phyloP scores from a whole-genome alignment of 2,888 invertebrate genomes.

The Acanthosepion esculentum region DNA sequence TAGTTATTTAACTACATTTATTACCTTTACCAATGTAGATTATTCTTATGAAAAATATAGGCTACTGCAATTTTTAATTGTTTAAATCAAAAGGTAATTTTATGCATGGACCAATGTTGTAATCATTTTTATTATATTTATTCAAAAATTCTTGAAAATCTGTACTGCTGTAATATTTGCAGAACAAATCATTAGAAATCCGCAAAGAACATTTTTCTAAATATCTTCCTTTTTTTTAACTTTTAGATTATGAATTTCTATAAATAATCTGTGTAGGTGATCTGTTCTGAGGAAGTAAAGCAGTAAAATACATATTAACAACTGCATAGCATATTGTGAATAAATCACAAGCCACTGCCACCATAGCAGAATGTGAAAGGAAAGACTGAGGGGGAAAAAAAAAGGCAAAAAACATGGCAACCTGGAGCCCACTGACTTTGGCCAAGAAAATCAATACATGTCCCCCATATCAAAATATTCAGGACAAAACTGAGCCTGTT shows the following conservation, averaged over 20 bases:
- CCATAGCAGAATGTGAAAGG: slow-evolving; percentile 11
- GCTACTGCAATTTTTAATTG: not conserved
- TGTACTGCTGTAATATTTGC: slow-evolving; percentile 4
- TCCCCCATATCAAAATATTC: slow-evolving; percentile 33
- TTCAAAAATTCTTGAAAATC: slow-evolving; percentile 1
- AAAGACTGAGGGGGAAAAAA: not conserved
- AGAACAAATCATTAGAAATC: slow-evolving; percentile 11
- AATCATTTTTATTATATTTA: not conserved
- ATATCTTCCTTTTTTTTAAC: not conserved
- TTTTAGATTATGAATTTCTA: not conserved
- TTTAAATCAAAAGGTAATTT: slow-evolving; percentile 16
- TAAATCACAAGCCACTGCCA: slow-evolving; percentile 33
- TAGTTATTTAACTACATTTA: not conserved
- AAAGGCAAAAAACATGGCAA: slow-evolving; percentile 33
- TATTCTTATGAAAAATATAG: not conserved
- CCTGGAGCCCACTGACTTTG: slow-evolving; percentile 33
- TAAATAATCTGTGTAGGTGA: not conserved
- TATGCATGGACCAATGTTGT: not conserved
- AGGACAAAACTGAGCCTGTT: not conserved
- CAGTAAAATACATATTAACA: slow-evolving; percentile 8
- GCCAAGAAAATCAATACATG: slow-evolving; percentile 33
- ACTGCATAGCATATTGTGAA: slow-evolving; percentile 33
- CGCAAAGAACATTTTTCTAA: not conserved
- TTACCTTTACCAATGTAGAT: not conserved
- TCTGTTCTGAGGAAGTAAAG: slow-evolving; percentile 18